Evolutionary conservation across 2,113 vertebrate genomes (phyloP), one percentile per base, ranked within the genome.

Genomic region (Lepus timidus): DNA sequence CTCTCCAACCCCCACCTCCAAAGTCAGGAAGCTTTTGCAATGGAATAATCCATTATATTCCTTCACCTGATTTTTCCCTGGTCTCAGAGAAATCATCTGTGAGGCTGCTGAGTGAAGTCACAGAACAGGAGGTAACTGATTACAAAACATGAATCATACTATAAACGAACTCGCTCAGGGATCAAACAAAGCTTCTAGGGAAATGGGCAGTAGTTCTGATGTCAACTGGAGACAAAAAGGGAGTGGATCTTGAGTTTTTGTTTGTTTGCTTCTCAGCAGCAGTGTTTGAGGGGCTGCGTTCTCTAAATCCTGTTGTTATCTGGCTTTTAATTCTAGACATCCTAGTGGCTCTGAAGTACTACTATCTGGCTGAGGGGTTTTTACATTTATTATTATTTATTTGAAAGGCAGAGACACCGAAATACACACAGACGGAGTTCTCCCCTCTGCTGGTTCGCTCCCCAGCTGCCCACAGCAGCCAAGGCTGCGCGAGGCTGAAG

Each of bases 41-140:
- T 79, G 14, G 62, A 80, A 74, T 68, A 88, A 96, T 78, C 78
- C 33, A 62, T 29, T 14, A 70, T 70, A 61, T 1, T 82, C 84
- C 81, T 95, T 76, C 27, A 73, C 9, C n/a, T 67, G 65, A 89
- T 68, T 95, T 91, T 92, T 76, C 58, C 93, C 39, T 44, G 70
- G 9, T 71, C 92, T 75, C n/a, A 88, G 52, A 87, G 29, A 94
- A 95, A 90, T 90, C 85, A 84, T 36, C 67, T 94, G n/a, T 68
- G 19, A 81, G 8, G 49, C 67, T 65, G 11, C 61, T 85, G n/a
- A 85, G 52, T 74, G 55, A 79, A 80, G 22, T 85, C 84, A 84
- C 0, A 80, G 58, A 73, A 93, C 20, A 85, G 58, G 86, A 83
- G 17, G 68, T 83, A 88, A 81, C 36, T 85, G 20, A 88, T 33